A percentile compares a stretch with the other conserved stretches of the same genome.
Evolutionary conservation across 2,113 vertebrate species (phyloP).

Genomic region (Aldabrachelys gigantea): DNA sequence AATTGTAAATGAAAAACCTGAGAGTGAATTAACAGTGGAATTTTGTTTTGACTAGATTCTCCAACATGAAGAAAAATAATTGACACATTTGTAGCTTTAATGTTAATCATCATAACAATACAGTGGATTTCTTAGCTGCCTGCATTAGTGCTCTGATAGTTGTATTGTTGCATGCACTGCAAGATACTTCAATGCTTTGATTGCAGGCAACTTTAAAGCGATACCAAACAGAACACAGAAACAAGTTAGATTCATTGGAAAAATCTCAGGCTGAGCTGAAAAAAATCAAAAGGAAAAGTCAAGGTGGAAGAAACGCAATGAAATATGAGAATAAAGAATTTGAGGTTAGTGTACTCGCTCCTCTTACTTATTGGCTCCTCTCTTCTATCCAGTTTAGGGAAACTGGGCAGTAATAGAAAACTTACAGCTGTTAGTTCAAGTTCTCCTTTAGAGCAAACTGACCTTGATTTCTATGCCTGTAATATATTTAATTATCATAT

Average conservation of each 20-base stretch:
- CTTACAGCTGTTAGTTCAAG: background rate
- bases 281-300: slow-evolving; percentile 95
- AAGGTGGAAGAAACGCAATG: slow-evolving; percentile 85
- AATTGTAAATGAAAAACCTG: background rate
- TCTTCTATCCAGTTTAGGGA: background rate
- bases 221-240: slow-evolving; percentile 93
- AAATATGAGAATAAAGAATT: slow-evolving; percentile 93
- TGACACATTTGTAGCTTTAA: background rate
- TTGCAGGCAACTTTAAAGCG: slow-evolving; percentile 94
- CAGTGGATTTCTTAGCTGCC: background rate
- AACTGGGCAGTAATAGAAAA: background rate
- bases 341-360: slow-evolving; percentile 82
- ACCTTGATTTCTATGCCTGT: background rate
- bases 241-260: slow-evolving; percentile 91
- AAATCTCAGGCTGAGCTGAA: slow-evolving; percentile 94
- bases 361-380: background rate
- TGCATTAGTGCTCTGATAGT: background rate
- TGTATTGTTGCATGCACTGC: background rate
- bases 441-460: background rate
- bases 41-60: background rate
- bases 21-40: background rate
- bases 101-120: accelerated
- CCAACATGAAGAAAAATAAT: background rate
- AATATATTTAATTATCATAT: background rate
- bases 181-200: slow-evolving; percentile 7